These are phyloP conservation scores for Sialis fuliginosa DNA, from an alignment of 2,888 invertebrate genomes.

Conservation along the genomic window DNA sequence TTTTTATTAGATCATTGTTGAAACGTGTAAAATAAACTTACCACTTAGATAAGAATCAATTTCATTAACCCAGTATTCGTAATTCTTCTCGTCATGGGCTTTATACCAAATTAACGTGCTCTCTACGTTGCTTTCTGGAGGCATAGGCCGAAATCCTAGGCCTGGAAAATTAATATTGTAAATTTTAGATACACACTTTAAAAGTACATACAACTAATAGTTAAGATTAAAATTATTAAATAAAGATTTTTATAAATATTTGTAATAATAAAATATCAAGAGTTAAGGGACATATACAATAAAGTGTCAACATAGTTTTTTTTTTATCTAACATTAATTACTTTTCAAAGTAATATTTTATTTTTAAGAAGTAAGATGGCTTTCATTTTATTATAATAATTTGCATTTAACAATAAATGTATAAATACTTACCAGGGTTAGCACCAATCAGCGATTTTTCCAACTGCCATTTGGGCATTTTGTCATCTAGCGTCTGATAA, in stretches of 20 bases:
- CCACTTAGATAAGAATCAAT: constrained; percentile 60
- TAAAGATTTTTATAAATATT: background rate
- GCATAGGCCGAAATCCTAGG: constrained; percentile 94
- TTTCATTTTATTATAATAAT: background rate
- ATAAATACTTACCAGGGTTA: constrained; percentile 63
- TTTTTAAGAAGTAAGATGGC: background rate
- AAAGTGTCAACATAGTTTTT: no score
- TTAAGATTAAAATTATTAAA: background rate
- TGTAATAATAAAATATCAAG: background rate
- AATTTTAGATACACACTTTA: background rate
- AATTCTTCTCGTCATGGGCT: constrained; percentile 56
- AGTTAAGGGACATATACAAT: no score
- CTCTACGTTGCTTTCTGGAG: constrained; percentile 77
- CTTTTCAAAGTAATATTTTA: background rate
- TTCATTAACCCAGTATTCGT: constrained; percentile 61
- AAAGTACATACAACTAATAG: background rate
- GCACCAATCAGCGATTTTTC: constrained; percentile 74
- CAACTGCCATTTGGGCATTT: constrained; percentile 79
- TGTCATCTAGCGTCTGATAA: constrained; percentile 74
- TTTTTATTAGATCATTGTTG: background rate
- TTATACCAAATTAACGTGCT: constrained; percentile 95
- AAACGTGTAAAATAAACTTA: constrained; percentile 28
- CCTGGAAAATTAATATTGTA: constrained; percentile 33
- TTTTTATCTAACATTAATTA: background rate
- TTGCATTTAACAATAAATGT: background rate